Conservation (phyloP, 2,888 invertebrate species). For the Cheilosia vulpina region DNA sequence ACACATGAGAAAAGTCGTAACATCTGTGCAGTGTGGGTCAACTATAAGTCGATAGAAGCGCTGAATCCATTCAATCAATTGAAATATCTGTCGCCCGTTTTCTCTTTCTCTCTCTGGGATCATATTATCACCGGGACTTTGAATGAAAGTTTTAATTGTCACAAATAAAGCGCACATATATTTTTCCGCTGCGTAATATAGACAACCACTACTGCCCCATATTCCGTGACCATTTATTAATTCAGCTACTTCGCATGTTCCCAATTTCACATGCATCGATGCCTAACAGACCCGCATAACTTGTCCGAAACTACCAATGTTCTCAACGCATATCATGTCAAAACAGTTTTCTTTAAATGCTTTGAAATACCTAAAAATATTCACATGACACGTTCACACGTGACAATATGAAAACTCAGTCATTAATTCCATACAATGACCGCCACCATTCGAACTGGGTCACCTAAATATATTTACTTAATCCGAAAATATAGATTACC, state of each 20-base stretch:
- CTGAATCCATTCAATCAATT: no score
- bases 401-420: conserved; percentile 15
- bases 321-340: conserved; percentile 3
- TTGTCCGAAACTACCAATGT: not conserved
- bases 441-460: conserved; percentile 23
- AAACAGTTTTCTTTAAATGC: not conserved
- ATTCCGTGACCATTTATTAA: not conserved
- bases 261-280: not conserved
- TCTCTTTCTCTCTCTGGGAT: no score
- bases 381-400: conserved; percentile 26
- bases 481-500: conserved; percentile 8
- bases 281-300: not conserved
- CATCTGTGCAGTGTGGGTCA: no score
- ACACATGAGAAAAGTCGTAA: no score
- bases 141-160: no score
- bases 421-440: conserved; percentile 14
- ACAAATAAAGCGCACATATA: no score
- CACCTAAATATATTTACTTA: conserved; percentile 8
- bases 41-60: no score
- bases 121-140: no score
- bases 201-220: not conserved
- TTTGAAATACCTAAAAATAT: conserved; percentile 2
- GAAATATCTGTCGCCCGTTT: no score
- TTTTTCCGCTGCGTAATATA: no score
- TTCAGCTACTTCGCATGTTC: not conserved